Evolutionary conservation across 1,140 invertebrate genomes (phyloP).

Genomic region (Macrobrachium nipponense): DNA sequence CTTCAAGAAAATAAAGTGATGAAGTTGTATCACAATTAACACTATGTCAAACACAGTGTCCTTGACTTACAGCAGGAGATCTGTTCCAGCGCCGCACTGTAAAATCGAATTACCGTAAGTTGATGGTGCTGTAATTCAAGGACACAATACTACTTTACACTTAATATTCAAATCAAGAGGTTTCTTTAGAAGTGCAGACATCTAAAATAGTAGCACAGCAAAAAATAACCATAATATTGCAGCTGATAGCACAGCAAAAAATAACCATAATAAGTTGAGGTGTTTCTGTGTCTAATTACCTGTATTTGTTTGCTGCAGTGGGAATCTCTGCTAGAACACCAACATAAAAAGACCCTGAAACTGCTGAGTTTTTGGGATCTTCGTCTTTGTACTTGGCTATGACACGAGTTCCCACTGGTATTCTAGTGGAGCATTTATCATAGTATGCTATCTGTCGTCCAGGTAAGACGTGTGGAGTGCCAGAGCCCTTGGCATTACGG

Average conservation of each 20-base stretch:
- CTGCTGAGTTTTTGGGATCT: constrained; percentile 66
- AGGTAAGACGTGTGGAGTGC: constrained; percentile 69
- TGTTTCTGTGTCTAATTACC: constrained; percentile 68
- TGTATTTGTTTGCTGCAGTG: constrained; percentile 80
- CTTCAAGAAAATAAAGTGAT: constrained; percentile 69
- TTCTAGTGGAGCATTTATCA: constrained; percentile 73
- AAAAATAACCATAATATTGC: no score
- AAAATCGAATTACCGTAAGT: no score
- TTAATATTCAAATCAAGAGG: no score
- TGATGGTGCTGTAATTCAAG: no score
- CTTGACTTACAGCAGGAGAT: no score
- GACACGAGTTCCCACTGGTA: constrained; percentile 81
- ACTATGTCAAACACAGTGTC: neutral
- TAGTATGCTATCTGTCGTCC: constrained; percentile 79
- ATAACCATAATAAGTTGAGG: no score
- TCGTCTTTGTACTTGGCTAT: constrained; percentile 85
- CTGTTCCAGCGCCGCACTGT: no score
- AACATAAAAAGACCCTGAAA: constrained; percentile 79
- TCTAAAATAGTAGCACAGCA: no score
- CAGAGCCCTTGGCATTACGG: constrained; percentile 66
- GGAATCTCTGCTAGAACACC: constrained; percentile 90
- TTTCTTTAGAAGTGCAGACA: no score
- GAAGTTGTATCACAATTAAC: neutral
- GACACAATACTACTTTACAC: no score
- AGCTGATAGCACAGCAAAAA: no score